Conservation (phyloP, 2,888 invertebrate genomes). For the Meliscaeva auricollis region DNA sequence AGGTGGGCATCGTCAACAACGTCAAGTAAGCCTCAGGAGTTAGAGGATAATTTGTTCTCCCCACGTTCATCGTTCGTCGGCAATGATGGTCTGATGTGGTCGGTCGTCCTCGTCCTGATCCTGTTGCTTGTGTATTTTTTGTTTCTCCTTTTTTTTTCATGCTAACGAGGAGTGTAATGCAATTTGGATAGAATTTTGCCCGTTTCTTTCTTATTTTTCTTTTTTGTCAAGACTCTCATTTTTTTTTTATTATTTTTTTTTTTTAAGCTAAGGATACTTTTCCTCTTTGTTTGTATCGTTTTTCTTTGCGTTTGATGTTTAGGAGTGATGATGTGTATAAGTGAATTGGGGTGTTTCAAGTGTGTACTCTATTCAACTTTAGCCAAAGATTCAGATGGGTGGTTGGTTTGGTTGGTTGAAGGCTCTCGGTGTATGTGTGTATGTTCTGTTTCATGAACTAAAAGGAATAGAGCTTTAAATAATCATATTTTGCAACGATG, state of each 20-base stretch:
- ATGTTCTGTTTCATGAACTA: slow-evolving; percentile 24
- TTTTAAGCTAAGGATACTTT: slow-evolving; percentile 31
- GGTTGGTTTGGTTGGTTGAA: slow-evolving; percentile 2
- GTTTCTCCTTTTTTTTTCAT: slow-evolving; percentile 43
- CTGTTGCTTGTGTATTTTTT: slow-evolving; percentile 19
- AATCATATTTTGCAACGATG: slow-evolving; percentile 71
- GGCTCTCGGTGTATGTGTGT: not conserved
- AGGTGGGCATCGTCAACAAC: not conserved
- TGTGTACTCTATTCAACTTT: slow-evolving; percentile 54
- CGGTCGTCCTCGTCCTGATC: not conserved
- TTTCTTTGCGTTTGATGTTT: slow-evolving; percentile 72
- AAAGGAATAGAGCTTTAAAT: slow-evolving; percentile 57
- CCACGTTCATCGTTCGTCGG: not conserved
- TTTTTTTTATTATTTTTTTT: slow-evolving; percentile 1
- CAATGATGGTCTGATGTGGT: not conserved
- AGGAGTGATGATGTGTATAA: slow-evolving; percentile 75
- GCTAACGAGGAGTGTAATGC: slow-evolving; percentile 73
- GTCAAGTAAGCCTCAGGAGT: not conserved
- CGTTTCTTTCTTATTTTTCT: slow-evolving; percentile 27
- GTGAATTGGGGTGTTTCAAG: slow-evolving; percentile 74
- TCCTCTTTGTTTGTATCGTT: slow-evolving; percentile 62
- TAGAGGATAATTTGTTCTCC: slow-evolving; percentile 1
- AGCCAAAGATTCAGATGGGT: slow-evolving; percentile 14
- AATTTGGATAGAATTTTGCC: slow-evolving; percentile 70
- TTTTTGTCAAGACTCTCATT: slow-evolving; percentile 35